These are phyloP conservation scores for Aptenodytes forsteri DNA, from an alignment of 2,113 vertebrate species.

Conservation along the genomic window DNA sequence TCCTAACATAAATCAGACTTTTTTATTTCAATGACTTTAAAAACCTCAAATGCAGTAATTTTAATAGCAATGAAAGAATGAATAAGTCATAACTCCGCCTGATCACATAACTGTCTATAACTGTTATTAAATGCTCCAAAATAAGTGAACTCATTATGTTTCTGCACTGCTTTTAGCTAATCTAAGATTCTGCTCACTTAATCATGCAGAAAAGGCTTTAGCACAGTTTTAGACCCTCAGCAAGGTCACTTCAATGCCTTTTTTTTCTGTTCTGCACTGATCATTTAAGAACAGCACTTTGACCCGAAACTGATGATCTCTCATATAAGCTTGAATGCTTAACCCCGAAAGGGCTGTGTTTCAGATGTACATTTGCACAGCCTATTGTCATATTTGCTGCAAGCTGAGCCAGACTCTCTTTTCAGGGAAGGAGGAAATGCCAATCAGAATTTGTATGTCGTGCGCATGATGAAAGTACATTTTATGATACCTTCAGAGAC, in stretches of 20 bases:
- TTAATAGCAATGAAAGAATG: slow-evolving; percentile 89
- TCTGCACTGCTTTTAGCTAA: slow-evolving; percentile 86
- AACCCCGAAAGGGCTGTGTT: slow-evolving; percentile 68
- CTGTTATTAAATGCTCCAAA: slow-evolving; percentile 88
- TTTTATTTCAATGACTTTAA: slow-evolving; percentile 88
- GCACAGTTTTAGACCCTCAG: slow-evolving; percentile 81
- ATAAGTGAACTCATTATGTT: slow-evolving; percentile 88
- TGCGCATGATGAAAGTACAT: slow-evolving; percentile 26
- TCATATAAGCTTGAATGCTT: slow-evolving; percentile 74
- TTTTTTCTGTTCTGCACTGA: slow-evolving; percentile 71
- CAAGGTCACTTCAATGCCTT: slow-evolving; percentile 82
- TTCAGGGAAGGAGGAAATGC: slow-evolving; percentile 61
- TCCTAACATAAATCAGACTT: slow-evolving; percentile 93
- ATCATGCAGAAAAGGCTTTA: slow-evolving; percentile 82
- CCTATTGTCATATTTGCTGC: slow-evolving; percentile 74
- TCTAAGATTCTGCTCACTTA: slow-evolving; percentile 85
- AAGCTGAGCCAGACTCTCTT: slow-evolving; percentile 57
- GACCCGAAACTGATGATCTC: slow-evolving; percentile 79
- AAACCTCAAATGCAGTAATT: slow-evolving; percentile 87
- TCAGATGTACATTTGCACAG: slow-evolving; percentile 69
- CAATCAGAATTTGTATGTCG: slow-evolving; percentile 66
- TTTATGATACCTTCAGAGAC: slow-evolving; percentile 44
- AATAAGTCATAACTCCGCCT: slow-evolving; percentile 88
- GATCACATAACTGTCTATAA: slow-evolving; percentile 90
- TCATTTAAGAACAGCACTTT: slow-evolving; percentile 81